Evolutionary conservation across 2,888 invertebrate species (phyloP).

Genomic region (Acleris holmiana): DNA sequence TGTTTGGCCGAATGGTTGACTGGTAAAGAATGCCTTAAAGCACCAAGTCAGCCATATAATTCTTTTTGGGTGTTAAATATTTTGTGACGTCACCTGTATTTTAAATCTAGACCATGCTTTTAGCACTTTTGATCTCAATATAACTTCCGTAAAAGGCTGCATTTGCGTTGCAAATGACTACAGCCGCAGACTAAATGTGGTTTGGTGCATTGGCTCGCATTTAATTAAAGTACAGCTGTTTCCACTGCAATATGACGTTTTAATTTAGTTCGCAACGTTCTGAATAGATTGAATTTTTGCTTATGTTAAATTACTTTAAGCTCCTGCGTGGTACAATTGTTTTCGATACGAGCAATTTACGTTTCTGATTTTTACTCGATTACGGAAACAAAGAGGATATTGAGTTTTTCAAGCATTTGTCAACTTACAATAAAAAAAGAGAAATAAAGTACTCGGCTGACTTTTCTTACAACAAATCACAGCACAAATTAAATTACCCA

Average conservation of each 20-base stretch:
- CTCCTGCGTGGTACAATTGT: too few relatives aligned
- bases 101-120: neutral
- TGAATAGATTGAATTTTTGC: neutral
- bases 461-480: too few relatives aligned
- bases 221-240: constrained; percentile 2
- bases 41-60: too few relatives aligned
- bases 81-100: neutral
- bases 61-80: neutral
- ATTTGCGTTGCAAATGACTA: constrained; percentile 7
- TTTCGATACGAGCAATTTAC: too few relatives aligned
- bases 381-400: too few relatives aligned
- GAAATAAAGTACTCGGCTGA: too few relatives aligned
- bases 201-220: neutral
- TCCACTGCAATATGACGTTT: neutral
- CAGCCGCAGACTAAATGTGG: constrained; percentile 18
- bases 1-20: too few relatives aligned
- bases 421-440: too few relatives aligned
- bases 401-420: too few relatives aligned
- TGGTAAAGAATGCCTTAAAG: too few relatives aligned
- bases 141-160: constrained; percentile 4
- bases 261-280: neutral
- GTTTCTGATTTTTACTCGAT: too few relatives aligned
- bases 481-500: too few relatives aligned
- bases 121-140: neutral
- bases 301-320: neutral